Evolutionary conservation across 35 echinoderm and acorn worm genomes (phyloP).

Genomic region (Diadema setosum): DNA sequence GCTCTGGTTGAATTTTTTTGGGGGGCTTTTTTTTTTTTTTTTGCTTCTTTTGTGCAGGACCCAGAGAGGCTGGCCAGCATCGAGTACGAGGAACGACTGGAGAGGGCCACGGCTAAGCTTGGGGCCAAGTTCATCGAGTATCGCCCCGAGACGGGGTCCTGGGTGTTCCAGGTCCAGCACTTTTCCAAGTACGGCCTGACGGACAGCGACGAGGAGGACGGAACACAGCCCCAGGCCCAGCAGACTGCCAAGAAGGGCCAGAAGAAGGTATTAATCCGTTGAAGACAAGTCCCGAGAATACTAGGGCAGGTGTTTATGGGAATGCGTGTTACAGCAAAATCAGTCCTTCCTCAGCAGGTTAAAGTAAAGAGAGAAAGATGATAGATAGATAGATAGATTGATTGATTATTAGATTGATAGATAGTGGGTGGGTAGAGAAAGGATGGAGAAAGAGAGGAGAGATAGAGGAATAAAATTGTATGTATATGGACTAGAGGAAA

Average conservation of each 20-base stretch:
- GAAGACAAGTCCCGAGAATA: too few species aligned
- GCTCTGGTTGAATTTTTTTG: too few species aligned
- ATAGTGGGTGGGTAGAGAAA: too few species aligned
- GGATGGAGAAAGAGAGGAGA: too few species aligned
- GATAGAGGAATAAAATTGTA: too few species aligned
- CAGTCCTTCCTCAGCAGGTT: too few species aligned
- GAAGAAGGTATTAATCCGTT: neutral
- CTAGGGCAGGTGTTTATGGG: too few species aligned
- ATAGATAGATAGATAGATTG: too few species aligned
- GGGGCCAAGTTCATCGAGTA: conserved; percentile 98
- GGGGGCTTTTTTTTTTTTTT: neutral
- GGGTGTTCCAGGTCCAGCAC: conserved; percentile 98
- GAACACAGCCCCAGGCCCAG: neutral
- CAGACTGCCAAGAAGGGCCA: neutral
- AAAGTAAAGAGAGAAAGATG: too few species aligned
- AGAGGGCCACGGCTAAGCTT: conserved; percentile 81
- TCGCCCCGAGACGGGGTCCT: conserved; percentile 87
- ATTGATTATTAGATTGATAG: too few species aligned
- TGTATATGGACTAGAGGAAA: too few species aligned
- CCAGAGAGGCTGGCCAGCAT: conserved; percentile 46
- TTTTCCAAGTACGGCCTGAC: conserved; percentile 86
- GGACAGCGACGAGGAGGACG: conserved; percentile 80
- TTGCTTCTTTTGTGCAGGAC: conserved; percentile 33
- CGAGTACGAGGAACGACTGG: conserved; percentile 77
- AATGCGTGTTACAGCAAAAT: too few species aligned